Percentiles rank a stretch among this genome's conserved stretches.
phyloP scores from a whole-genome alignment of 2,797 vertebrate genomes.

The Artibeus lituratus region DNA sequence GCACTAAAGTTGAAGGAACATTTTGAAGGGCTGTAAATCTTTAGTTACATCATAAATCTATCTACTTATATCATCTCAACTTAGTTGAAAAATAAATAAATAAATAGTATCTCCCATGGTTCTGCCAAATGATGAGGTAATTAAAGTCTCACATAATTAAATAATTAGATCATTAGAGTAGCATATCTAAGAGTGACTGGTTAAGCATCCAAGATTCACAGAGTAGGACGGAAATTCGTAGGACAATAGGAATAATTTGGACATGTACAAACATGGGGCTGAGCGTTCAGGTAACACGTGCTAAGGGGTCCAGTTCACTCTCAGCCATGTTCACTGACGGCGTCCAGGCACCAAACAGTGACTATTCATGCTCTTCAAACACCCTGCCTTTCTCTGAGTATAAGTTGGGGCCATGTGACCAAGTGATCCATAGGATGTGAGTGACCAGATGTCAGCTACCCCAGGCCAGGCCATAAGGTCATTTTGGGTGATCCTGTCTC shows the following conservation, averaged over 20 bases:
- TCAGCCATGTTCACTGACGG: not conserved
- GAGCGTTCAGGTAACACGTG: not conserved
- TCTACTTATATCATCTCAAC: not conserved
- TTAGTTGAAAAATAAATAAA: not conserved
- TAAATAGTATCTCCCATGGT: not conserved
- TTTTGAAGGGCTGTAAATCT: not conserved
- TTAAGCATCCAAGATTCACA: not conserved
- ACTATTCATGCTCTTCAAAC: not conserved
- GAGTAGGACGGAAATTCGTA: not conserved
- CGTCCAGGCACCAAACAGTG: not conserved
- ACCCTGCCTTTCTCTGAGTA: not conserved
- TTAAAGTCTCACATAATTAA: not conserved
- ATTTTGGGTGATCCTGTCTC: not conserved
- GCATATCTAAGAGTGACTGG: not conserved
- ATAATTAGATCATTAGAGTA: not conserved
- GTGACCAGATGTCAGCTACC: not conserved
- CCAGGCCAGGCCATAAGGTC: not conserved
- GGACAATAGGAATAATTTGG: not conserved
- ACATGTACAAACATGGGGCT: not conserved
- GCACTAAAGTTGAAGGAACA: not conserved
- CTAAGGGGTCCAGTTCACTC: not conserved
- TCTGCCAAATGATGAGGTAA: not conserved
- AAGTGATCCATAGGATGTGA: not conserved
- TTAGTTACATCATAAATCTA: not conserved
- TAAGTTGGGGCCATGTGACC: not conserved